Conservation (phyloP, 2,888 invertebrate genomes). For the Drosophila subquinaria region DNA sequence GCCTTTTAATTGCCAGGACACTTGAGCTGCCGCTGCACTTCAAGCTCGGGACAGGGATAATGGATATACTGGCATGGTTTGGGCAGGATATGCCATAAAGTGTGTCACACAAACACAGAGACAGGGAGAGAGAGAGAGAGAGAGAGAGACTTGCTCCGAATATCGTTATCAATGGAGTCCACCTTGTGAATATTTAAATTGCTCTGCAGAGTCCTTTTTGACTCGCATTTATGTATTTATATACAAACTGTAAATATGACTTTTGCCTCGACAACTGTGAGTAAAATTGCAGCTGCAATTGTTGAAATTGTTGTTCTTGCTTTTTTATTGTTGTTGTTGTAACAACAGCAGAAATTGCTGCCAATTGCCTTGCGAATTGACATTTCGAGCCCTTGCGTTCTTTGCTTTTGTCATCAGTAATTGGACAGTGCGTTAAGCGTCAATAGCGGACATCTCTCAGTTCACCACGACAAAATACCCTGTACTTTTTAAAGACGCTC, state of each 20-base stretch:
- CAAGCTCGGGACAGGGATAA: background rate
- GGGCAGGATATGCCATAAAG: conserved; percentile 41
- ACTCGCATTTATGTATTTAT: conserved; percentile 6
- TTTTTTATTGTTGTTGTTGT: background rate
- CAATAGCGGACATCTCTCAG: background rate
- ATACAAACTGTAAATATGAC: conserved; percentile 21
- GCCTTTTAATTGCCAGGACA: conserved; percentile 76
- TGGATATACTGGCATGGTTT: background rate
- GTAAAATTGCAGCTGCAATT: conserved; percentile 10
- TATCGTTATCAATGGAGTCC: conserved; percentile 32
- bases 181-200: conserved; percentile 40
- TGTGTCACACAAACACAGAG: conserved; percentile 32
- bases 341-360: conserved; percentile 17
- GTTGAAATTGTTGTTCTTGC: background rate
- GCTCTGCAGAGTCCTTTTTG: conserved; percentile 2
- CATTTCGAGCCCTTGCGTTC: conserved; percentile 43
- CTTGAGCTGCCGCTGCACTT: conserved; percentile 52
- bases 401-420: conserved; percentile 53
- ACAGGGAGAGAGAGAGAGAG: background rate
- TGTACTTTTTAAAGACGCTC: background rate
- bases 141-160: background rate
- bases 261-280: conserved; percentile 2
- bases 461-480: background rate
- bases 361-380: conserved; percentile 54
- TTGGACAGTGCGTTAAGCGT: conserved; percentile 43